These are phyloP conservation scores for Adelges cooleyi DNA, from an alignment of 1,140 invertebrate genomes.

Conservation along the genomic window DNA sequence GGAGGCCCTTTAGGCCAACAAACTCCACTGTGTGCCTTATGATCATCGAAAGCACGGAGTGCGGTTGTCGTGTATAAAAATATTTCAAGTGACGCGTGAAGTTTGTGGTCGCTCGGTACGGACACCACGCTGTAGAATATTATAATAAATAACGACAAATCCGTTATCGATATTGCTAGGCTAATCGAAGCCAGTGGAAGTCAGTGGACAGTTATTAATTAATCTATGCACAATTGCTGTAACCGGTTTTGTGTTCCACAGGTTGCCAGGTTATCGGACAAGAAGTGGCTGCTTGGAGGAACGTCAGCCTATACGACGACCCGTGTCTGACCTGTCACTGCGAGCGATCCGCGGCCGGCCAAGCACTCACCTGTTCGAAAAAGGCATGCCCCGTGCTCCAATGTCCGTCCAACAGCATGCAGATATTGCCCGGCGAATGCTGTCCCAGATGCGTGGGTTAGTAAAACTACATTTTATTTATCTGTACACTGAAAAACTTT, in stretches of 20 bases:
- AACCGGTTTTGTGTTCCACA: conserved; percentile 36
- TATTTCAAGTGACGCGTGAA: no score
- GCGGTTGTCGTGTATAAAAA: no score
- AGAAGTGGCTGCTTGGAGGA: conserved; percentile 54
- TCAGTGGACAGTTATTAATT: no score
- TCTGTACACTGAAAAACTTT: no score
- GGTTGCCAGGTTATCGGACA: conserved; percentile 64
- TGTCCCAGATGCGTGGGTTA: conserved; percentile 69
- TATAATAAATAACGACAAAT: no score
- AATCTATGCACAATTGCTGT: neutral
- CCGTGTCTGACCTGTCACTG: conserved; percentile 79
- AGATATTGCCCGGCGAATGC: conserved; percentile 58
- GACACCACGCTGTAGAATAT: no score
- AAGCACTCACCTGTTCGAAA: conserved; percentile 61
- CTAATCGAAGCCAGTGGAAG: no score
- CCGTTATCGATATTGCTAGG: no score
- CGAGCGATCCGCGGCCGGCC: conserved; percentile 42
- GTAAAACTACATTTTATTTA: neutral
- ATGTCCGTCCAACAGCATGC: conserved; percentile 55
- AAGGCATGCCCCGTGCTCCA: conserved; percentile 72
- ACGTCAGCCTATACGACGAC: conserved; percentile 64
- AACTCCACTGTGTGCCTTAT: no score
- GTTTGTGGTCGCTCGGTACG: no score
- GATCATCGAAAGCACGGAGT: no score
- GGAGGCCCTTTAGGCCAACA: no score